A percentile compares a stretch with the other conserved stretches of the same genome.
phyloP scores from a whole-genome alignment of 2,888 invertebrate species.

The Epiblema foenella region DNA sequence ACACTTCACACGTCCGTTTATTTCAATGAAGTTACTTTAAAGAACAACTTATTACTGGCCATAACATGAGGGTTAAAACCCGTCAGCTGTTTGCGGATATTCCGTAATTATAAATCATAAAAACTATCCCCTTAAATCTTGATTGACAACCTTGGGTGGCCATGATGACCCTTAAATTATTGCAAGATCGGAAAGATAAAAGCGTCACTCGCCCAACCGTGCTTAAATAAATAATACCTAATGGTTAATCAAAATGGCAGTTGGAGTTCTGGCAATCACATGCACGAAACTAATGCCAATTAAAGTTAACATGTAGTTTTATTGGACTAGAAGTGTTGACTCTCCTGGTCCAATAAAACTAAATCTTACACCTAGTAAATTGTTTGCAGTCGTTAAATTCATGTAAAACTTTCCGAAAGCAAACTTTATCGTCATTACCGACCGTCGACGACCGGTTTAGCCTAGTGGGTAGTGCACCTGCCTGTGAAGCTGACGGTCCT shows the following conservation, averaged over 20 bases:
- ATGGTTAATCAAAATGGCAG: conserved; percentile 45
- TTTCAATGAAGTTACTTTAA: conserved; percentile 29
- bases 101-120: conserved; percentile 40
- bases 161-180: conserved; percentile 22
- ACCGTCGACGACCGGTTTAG: too few relatives aligned
- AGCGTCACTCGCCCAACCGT: conserved; percentile 45
- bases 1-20: conserved; percentile 21
- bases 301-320: neutral
- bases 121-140: conserved; percentile 39
- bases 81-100: conserved; percentile 38
- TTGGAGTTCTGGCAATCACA: neutral
- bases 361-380: too few relatives aligned
- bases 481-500: too few relatives aligned
- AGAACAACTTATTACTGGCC: conserved; percentile 24
- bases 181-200: conserved; percentile 44
- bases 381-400: too few relatives aligned
- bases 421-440: conserved; percentile 2
- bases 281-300: conserved; percentile 8
- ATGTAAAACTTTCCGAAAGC: neutral
- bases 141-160: conserved; percentile 43
- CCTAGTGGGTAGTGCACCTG: too few relatives aligned
- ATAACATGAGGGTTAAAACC: conserved; percentile 23
- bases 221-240: conserved; percentile 46
- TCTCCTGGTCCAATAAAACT: too few relatives aligned
- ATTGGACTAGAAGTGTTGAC: too few relatives aligned